Evolutionary conservation across 2,888 invertebrate species (phyloP), one percentile per base, ranked within the genome.

Genomic region (Oscheius sp.): DNA sequence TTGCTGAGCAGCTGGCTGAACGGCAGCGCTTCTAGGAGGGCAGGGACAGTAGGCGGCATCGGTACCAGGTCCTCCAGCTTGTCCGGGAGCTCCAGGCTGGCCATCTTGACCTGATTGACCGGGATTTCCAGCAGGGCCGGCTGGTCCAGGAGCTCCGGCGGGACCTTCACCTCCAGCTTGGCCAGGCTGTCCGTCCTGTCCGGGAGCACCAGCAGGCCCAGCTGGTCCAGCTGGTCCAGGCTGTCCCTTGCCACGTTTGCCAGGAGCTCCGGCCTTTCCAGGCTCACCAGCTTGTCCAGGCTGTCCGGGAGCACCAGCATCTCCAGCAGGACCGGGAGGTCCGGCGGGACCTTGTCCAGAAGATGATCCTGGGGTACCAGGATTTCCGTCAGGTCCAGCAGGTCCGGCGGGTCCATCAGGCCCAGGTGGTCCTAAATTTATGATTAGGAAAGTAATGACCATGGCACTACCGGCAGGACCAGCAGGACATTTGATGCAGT

Each of bases 171-270:
- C 58, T 37, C 53, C 55, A 13, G 57, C 3, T 42, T 42, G 42
- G 0, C 42, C 42, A 42, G 42, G 42, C 7, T 42, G 42, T 5
- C 42, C 42, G 42, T 42, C 7, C 7, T 42, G 42, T 42, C 42
- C 42, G 7, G 42, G 42, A 42, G 42, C 3, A 42, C 42, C 42
- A 42, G 55, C 29, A 29, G 21, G 32, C 9, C 70, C 75, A 37
- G 77, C 78, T 5, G 74, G 77, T 1, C 76, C 74, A 37, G 78
- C 74, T 11, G 78, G 78, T 47, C 75, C 62, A 10, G 62, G 33
- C 9, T 21, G 50, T 32, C 65, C 65, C 7, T 35, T 21, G 1
- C 5, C 3, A 48, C 65, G 21, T 9, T 21, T 29, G 11, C n/a
- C 21, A 21, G 21, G 21, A 21, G 21, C 21, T 47, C 48, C 42